phyloP scores from a whole-genome alignment of 2,797 vertebrate genomes.

The Staurois parvus region DNA sequence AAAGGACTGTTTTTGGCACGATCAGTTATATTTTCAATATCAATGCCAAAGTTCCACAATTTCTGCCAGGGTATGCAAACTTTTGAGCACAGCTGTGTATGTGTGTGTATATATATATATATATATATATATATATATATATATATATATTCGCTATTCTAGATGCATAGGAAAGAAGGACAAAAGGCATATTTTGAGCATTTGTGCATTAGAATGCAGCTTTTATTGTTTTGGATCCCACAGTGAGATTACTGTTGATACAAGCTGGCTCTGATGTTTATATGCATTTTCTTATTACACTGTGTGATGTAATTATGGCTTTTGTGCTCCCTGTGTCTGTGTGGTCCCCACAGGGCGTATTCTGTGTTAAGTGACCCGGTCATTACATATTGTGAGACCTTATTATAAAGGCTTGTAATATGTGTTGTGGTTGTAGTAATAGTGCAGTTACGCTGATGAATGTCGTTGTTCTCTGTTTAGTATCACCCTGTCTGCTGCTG shows the following conservation, averaged over 20 bases:
- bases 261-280: neutral
- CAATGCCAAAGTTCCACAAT: no score
- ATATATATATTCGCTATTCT: no score
- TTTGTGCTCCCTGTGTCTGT: neutral
- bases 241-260: neutral
- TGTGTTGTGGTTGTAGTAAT: neutral
- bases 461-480: neutral
- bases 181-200: no score
- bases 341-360: slow-evolving; percentile 4
- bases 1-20: no score
- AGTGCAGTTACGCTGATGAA: neutral
- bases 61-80: no score
- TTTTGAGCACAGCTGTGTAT: no score
- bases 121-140: no score
- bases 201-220: no score
- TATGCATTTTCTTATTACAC: slow-evolving; percentile 15
- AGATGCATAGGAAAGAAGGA: no score
- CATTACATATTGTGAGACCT: neutral
- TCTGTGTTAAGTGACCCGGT: neutral
- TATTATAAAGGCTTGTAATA: neutral
- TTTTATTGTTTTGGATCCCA: neutral
- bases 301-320: slow-evolving; percentile 18
- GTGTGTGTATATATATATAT: no score
- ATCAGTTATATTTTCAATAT: no score
- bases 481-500: neutral